These are phyloP conservation scores for Diceros bicornis DNA, from an alignment of 2,797 vertebrate genomes.

Conservation along the genomic window DNA sequence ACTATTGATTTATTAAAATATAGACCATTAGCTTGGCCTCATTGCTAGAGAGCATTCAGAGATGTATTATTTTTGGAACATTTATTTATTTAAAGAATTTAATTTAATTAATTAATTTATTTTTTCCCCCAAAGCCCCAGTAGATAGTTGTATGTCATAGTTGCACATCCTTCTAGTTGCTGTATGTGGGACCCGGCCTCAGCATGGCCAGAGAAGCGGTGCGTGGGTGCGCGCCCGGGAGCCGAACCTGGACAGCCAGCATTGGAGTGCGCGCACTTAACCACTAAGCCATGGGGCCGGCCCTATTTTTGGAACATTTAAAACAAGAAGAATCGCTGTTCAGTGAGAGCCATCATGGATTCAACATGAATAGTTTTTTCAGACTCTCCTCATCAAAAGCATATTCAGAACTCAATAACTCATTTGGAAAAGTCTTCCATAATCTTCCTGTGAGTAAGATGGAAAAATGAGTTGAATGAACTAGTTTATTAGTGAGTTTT, in stretches of 20 bases:
- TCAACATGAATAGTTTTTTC: background rate
- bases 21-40: background rate
- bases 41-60: background rate
- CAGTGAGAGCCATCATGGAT: background rate
- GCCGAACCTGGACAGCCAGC: no score
- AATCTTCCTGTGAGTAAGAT: background rate
- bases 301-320: background rate
- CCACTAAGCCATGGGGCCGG: no score
- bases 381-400: background rate
- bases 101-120: no score
- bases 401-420: conserved; percentile 17
- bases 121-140: no score
- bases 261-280: no score
- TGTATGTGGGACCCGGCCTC: no score
- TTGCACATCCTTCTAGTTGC: no score
- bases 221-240: no score
- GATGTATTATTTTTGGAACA: background rate
- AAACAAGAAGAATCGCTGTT: background rate
- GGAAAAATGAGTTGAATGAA: conserved; percentile 35
- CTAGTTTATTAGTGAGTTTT: conserved; percentile 50
- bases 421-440: conserved; percentile 9
- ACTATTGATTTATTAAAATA: conserved; percentile 31
- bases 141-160: no score
- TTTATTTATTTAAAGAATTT: background rate
- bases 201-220: no score